Conservation (phyloP, 1,140 invertebrate species). For the Drosophila virilis region DNA sequence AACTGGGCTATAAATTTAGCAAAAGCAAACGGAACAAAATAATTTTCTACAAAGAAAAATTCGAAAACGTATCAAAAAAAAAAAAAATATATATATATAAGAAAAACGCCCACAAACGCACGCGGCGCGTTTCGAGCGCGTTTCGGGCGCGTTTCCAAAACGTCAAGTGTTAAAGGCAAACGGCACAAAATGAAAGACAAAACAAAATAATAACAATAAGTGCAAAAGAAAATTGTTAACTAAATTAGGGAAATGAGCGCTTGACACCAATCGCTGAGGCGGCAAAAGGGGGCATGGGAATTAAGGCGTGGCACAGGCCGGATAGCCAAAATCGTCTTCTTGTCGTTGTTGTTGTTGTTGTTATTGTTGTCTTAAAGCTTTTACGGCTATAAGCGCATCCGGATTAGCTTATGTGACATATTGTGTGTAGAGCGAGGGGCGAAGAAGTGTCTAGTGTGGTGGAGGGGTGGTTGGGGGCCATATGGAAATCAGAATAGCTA, state of each 20-base stretch:
- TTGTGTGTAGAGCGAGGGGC: too few species aligned
- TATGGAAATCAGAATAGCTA: conserved; percentile 43
- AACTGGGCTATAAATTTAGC: conserved; percentile 65
- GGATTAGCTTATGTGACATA: conserved; percentile 58
- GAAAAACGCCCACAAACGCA: conserved; percentile 38
- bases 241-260: conserved; percentile 81
- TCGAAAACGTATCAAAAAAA: conserved; percentile 31
- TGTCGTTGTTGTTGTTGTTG: conserved; percentile 25
- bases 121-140: conserved; percentile 26
- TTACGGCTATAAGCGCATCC: conserved; percentile 77
- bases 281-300: conserved; percentile 6
- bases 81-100: conserved; percentile 10
- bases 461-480: background rate
- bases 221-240: conserved; percentile 54
- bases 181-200: background rate
- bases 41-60: conserved; percentile 34
- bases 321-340: conserved; percentile 51
- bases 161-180: conserved; percentile 2
- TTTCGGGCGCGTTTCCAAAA: conserved; percentile 24
- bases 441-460: background rate
- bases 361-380: conserved; percentile 45
- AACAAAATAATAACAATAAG: conserved; percentile 25
- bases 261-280: conserved; percentile 66
- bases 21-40: conserved; percentile 23
- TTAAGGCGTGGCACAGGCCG: conserved; percentile 44